Evolutionary conservation across 1,140 invertebrate genomes (phyloP).

Genomic region (Caligus rogercresseyi): DNA sequence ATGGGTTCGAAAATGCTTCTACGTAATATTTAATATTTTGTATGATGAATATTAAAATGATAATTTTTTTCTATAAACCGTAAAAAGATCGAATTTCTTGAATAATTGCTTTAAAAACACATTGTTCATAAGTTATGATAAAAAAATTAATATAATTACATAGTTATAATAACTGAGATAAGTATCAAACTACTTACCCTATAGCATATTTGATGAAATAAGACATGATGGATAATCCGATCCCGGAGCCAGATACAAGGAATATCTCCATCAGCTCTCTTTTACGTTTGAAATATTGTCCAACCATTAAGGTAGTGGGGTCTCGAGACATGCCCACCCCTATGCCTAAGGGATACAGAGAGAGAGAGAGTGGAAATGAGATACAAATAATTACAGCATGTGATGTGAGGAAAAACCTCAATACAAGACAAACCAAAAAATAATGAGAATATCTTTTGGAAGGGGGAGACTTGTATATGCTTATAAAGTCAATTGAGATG

Average conservation of each 20-base stretch:
- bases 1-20: no score
- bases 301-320: constrained; percentile 71
- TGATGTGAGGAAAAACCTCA: no score
- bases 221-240: constrained; percentile 65
- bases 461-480: no score
- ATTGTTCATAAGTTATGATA: constrained; percentile 14
- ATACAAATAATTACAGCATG: no score
- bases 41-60: not conserved
- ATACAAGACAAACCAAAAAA: no score
- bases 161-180: constrained; percentile 1
- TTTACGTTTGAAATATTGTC: constrained; percentile 67
- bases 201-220: constrained; percentile 56
- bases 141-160: constrained; percentile 5
- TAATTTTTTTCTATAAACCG: not conserved
- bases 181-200: constrained; percentile 37
- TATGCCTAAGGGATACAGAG: constrained; percentile 41
- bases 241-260: constrained; percentile 60
- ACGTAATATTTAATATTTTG: no score
- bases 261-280: constrained; percentile 71
- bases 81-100: constrained; percentile 11
- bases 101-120: constrained; percentile 1
- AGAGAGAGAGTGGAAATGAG: no score
- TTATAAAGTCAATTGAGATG: no score
- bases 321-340: constrained; percentile 63
- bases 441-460: no score